Conservation (phyloP, 2,113 vertebrate species). For the Microcebus lehilahytsara region DNA sequence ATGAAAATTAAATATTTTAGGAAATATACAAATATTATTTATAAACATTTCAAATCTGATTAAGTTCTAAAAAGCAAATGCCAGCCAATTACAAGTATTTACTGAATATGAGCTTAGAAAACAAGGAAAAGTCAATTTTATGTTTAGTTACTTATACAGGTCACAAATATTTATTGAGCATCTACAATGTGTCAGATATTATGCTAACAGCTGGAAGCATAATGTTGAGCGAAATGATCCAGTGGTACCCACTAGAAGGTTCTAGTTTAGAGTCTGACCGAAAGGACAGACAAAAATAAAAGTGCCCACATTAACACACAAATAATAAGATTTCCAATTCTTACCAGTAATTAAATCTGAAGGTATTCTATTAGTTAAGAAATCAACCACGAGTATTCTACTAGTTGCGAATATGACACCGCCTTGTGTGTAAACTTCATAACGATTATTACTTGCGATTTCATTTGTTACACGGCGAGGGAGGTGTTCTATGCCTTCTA, state of each 20-base stretch:
- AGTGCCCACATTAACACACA: neutral
- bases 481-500: slow-evolving; percentile 92
- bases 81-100: neutral
- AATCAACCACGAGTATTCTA: slow-evolving; percentile 97
- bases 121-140: neutral
- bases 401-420: slow-evolving; percentile 97
- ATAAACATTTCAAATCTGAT: slow-evolving; percentile 3
- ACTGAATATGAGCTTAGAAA: neutral
- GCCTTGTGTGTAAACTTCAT: slow-evolving; percentile 93
- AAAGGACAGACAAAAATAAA: neutral
- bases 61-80: slow-evolving; percentile 49
- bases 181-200: neutral
- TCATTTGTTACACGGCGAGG: slow-evolving; percentile 94
- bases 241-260: neutral
- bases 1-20: neutral
- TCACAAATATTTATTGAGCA: neutral
- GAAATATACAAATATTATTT: neutral
- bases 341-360: slow-evolving; percentile 95
- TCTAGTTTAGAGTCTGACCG: neutral
- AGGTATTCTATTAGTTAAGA: slow-evolving; percentile 95
- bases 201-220: neutral
- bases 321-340: slow-evolving; percentile 45
- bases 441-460: slow-evolving; percentile 88
- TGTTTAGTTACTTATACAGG: neutral
- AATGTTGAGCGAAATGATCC: neutral